Evolutionary conservation across 92 coral and sea anemone genomes (phyloP).

Genomic region (Actinostola sp.): DNA sequence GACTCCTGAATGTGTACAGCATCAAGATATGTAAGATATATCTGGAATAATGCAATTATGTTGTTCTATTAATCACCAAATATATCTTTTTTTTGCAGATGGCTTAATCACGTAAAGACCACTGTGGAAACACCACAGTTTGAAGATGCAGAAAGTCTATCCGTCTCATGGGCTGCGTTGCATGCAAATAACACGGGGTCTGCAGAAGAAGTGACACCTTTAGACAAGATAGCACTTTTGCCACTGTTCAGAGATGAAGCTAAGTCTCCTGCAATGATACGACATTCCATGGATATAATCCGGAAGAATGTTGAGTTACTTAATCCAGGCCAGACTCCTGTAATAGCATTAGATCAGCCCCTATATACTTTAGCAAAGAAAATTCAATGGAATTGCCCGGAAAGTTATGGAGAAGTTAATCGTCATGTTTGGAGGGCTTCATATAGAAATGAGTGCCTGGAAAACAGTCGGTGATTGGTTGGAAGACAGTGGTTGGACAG

Average conservation of each 20-base stretch:
- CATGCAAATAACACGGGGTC: too few relatives aligned
- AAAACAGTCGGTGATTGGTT: constrained; percentile 55
- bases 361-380: constrained; percentile 58
- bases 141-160: constrained; percentile 50
- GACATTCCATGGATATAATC: constrained; percentile 67
- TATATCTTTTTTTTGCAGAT: constrained; percentile 46
- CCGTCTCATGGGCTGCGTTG: constrained; percentile 64
- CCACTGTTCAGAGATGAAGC: constrained; percentile 75
- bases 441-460: constrained; percentile 50
- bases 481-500: constrained; percentile 57
- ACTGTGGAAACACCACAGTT: constrained; percentile 54
- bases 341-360: constrained; percentile 68
- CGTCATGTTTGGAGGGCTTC: constrained; percentile 66
- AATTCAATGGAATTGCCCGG: constrained; percentile 57
- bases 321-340: constrained; percentile 56
- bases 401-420: constrained; percentile 56
- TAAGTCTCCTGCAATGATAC: constrained; percentile 65
- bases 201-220: too few relatives aligned
- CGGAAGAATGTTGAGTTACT: constrained; percentile 36
- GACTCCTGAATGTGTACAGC: too few relatives aligned
- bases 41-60: too few relatives aligned
- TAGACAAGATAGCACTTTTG: too few relatives aligned
- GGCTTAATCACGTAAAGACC: constrained; percentile 60
- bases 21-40: too few relatives aligned
- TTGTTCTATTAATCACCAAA: too few relatives aligned